phyloP scores from a whole-genome alignment of 2,888 invertebrate genomes.

The Drosophila silvestris region DNA sequence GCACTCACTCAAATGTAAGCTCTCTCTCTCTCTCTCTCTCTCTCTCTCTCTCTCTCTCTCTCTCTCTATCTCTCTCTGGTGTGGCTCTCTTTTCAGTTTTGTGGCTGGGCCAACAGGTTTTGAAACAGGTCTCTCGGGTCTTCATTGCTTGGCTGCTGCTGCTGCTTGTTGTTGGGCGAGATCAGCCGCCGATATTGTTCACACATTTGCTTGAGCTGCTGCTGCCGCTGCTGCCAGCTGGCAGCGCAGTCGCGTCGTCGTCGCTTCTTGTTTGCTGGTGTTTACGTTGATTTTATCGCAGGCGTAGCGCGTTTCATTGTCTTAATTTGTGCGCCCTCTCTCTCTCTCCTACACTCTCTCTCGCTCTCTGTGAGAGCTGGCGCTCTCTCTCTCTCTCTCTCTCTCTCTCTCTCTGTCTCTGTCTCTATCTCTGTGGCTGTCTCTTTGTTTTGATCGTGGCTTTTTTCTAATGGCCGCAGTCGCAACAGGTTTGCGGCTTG shows the following conservation, averaged over 20 bases:
- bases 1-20: slow-evolving; percentile 29
- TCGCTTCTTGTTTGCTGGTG: slow-evolving; percentile 64
- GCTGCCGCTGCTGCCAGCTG: slow-evolving; percentile 37
- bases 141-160: slow-evolving; percentile 18
- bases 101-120: slow-evolving; percentile 68
- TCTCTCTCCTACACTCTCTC: slow-evolving; percentile 3
- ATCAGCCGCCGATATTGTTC: slow-evolving; percentile 81
- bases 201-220: slow-evolving; percentile 76
- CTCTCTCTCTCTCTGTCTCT: slow-evolving; percentile 4
- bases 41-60: background rate
- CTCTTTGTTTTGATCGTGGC: slow-evolving; percentile 30
- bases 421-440: slow-evolving; percentile 4
- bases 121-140: slow-evolving; percentile 74
- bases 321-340: slow-evolving; percentile 74
- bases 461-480: slow-evolving; percentile 50
- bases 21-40: slow-evolving; percentile 9
- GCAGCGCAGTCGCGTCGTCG: slow-evolving; percentile 45
- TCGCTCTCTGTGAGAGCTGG: background rate
- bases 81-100: slow-evolving; percentile 12
- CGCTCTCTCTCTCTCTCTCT: background rate
- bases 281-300: slow-evolving; percentile 77
- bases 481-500: slow-evolving; percentile 59
- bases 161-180: slow-evolving; percentile 62
- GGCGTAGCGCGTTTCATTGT: slow-evolving; percentile 80
- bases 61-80: slow-evolving; percentile 4